Conservation (phyloP, 2,888 invertebrate genomes). For the Torymus tubicola region DNA sequence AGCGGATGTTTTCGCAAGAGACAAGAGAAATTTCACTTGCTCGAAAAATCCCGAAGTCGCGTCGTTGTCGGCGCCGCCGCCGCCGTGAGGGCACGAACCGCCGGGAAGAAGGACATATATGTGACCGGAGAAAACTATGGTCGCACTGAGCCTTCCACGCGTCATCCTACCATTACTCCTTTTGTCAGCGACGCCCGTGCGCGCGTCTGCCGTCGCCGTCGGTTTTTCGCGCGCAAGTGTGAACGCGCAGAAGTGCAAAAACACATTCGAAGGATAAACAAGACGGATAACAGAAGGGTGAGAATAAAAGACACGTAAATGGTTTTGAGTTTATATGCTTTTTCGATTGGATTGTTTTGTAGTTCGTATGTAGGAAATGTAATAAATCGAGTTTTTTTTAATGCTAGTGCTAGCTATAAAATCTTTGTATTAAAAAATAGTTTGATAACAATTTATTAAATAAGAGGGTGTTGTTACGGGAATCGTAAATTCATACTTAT, state of each 20-base stretch:
- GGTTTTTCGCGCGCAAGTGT: conserved; percentile 1
- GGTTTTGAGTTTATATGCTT: background rate
- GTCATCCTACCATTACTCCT: conserved; percentile 50
- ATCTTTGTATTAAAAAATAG: too few relatives aligned
- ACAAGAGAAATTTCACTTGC: conserved; percentile 23
- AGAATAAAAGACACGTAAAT: conserved; percentile 9
- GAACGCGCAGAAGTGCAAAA: background rate
- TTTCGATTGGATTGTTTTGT: background rate
- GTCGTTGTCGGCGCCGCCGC: too few relatives aligned
- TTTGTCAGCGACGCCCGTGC: conserved; percentile 36
- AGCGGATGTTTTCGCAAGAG: background rate
- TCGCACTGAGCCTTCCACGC: background rate
- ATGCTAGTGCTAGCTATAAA: too few relatives aligned
- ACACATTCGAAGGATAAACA: conserved; percentile 27
- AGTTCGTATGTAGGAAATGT: too few relatives aligned
- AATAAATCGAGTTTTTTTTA: too few relatives aligned
- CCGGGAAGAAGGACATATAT: conserved; percentile 19
- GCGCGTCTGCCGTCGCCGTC: background rate
- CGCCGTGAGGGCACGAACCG: background rate
- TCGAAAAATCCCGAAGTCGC: conserved; percentile 26
- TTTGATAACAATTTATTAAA: too few relatives aligned
- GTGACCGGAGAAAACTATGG: conserved; percentile 27
- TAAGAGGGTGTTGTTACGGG: too few relatives aligned
- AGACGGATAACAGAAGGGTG: background rate
- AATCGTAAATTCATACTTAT: too few relatives aligned